Evolutionary conservation across 2,113 vertebrate species (phyloP).

Genomic region (Platichthys stellatus): DNA sequence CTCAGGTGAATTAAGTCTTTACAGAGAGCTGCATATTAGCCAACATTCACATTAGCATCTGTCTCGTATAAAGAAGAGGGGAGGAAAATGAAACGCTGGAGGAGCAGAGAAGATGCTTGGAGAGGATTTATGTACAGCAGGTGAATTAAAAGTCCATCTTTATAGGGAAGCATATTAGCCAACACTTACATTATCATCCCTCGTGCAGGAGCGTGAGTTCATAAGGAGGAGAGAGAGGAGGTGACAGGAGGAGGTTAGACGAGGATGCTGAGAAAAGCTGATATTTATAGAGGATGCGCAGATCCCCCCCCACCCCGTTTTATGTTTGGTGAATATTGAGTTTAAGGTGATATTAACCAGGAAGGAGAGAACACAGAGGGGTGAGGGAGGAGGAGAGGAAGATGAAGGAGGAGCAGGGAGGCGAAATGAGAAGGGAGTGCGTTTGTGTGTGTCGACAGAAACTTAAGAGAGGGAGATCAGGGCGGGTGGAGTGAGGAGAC

Average conservation of each 20-base stretch:
- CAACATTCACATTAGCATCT: slow-evolving; percentile 65
- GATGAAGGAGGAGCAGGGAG: neutral
- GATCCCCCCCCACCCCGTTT: slow-evolving; percentile 1
- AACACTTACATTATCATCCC: slow-evolving; percentile 72
- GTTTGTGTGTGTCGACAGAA: neutral
- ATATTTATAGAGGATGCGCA: slow-evolving; percentile 51
- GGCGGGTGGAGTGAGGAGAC: too few relatives aligned
- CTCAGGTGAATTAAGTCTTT: slow-evolving; percentile 65
- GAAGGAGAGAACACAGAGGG: neutral
- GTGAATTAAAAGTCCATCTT: slow-evolving; percentile 65
- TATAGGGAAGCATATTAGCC: slow-evolving; percentile 71
- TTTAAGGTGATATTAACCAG: neutral
- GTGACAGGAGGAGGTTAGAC: slow-evolving; percentile 15
- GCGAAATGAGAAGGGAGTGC: slow-evolving; percentile 7
- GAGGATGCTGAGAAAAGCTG: slow-evolving; percentile 15
- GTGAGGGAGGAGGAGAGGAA: neutral
- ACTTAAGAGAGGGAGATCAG: slow-evolving; percentile 17
- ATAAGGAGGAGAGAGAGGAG: slow-evolving; percentile 29
- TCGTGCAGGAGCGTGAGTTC: slow-evolving; percentile 63
- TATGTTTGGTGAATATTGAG: slow-evolving; percentile 3
- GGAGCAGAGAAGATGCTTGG: slow-evolving; percentile 28
- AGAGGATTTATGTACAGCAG: slow-evolving; percentile 52
- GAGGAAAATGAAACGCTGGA: neutral
- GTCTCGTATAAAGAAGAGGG: slow-evolving; percentile 35
- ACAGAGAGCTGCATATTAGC: slow-evolving; percentile 56